Evolutionary conservation across 1,140 invertebrate genomes (phyloP), one percentile per base, ranked within the genome.

Genomic region (Scylla paramamosain): DNA sequence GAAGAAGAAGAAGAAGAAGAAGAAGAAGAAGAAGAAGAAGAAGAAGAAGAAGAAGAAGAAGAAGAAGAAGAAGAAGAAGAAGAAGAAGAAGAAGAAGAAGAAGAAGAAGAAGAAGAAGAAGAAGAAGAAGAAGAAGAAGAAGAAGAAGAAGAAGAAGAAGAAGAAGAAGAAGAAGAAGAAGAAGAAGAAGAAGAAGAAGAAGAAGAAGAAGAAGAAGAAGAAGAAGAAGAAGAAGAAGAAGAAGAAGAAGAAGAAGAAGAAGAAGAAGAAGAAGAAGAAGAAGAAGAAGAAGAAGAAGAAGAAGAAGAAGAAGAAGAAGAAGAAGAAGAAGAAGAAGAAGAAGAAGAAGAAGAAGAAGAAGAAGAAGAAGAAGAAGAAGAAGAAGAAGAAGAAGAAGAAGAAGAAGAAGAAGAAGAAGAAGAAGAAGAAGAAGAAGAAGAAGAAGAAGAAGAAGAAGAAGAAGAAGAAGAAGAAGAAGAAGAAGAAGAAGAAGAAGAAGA

Each of bases 1-100:
- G 59, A 77, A 77, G 59, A 77, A 77, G 59, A n/a, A n/a, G 59
- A 77, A 77, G 59, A 77, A 77, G 59, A 77, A 77, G 59, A 77
- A 77, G 59, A 77, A 77, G 59, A 77, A 77, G 59, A 77, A 77
- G 59, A 77, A 77, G 59, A 77, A 77, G 59, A 77, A 77, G 59
- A 77, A 77, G 59, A 77, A 77, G 59, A 77, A 77, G 59, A 77
- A 77, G 59, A 77, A 77, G 59, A 77, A 77, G 59, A 77, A 77
- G 59, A 77, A 77, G 59, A 77, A 77, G 59, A 77, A 77, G 59
- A 77, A 77, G 59, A 77, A 77, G 59, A 77, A 77, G 59, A 77
- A 77, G 59, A 77, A 77, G 59, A 77, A 77, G 59, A 77, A 77
- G 59, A 77, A 77, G 59, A 77, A 77, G 59, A 77, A 77, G 59